These are phyloP conservation scores for Ophiodon elongatus DNA, from an alignment of 2,113 vertebrate genomes.

Conservation along the genomic window DNA sequence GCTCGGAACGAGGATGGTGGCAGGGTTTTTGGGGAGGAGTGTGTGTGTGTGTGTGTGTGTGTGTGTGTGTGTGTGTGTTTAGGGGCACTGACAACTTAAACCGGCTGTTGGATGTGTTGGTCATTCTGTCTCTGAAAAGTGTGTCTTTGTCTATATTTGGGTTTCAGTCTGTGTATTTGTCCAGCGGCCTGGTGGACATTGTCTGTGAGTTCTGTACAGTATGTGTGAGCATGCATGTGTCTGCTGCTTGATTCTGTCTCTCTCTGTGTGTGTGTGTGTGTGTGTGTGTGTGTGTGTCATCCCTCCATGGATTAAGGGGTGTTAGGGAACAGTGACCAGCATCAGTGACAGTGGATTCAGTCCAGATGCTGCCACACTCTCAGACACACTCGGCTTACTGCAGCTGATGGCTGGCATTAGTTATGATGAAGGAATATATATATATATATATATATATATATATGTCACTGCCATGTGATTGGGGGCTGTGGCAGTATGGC, in stretches of 20 bases:
- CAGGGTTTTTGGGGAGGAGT: slow-evolving; percentile 25
- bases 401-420: slow-evolving; percentile 38
- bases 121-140: slow-evolving; percentile 32
- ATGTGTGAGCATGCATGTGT: slow-evolving; percentile 9
- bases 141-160: slow-evolving; percentile 31
- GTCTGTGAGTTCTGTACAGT: slow-evolving; percentile 10
- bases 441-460: neutral
- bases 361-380: slow-evolving; percentile 46
- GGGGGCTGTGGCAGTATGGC: no score
- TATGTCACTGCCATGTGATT: no score
- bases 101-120: slow-evolving; percentile 33
- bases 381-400: slow-evolving; percentile 40
- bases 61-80: slow-evolving; percentile 28
- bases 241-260: neutral
- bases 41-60: slow-evolving; percentile 42
- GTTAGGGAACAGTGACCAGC: slow-evolving; percentile 73
- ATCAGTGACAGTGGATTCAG: slow-evolving; percentile 70
- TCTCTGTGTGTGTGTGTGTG: slow-evolving; percentile 24
- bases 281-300: slow-evolving; percentile 30
- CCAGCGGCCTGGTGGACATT: neutral
- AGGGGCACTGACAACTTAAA: slow-evolving; percentile 29
- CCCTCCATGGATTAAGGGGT: slow-evolving; percentile 52
- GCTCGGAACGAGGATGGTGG: slow-evolving; percentile 50
- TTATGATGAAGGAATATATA: slow-evolving; percentile 12
- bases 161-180: neutral